Evolutionary conservation across 2,888 invertebrate genomes (phyloP).

Genomic region (Steinernema carpocapsae): DNA sequence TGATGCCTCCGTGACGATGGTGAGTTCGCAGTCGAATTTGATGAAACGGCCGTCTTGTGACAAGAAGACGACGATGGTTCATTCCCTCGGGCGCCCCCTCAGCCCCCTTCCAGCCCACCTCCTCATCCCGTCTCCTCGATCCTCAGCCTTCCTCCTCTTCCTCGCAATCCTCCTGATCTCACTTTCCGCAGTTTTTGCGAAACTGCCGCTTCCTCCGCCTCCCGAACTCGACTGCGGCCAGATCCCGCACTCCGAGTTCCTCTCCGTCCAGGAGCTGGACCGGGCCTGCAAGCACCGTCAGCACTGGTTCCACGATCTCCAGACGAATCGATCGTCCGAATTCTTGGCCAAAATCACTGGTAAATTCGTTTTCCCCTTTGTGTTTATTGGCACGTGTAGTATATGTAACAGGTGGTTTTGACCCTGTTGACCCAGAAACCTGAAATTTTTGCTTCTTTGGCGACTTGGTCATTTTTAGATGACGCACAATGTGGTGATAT

Average conservation of each 20-base stretch:
- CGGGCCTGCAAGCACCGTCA: constrained; percentile 13
- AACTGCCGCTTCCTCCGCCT: background rate
- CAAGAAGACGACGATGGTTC: background rate
- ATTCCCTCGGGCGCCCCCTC: background rate
- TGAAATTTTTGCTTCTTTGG: no score
- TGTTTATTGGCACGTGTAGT: no score
- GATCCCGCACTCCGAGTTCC: constrained; percentile 51
- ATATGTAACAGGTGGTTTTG: no score
- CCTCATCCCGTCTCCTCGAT: background rate
- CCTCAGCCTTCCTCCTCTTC: background rate
- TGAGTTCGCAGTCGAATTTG: background rate
- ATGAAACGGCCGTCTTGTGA: background rate
- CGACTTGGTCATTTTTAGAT: no score
- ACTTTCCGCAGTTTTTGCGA: background rate
- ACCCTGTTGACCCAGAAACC: no score
- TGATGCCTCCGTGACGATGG: constrained; percentile 32
- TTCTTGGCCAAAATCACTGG: background rate
- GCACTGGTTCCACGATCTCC: constrained; percentile 27
- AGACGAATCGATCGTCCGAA: background rate
- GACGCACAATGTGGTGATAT: no score
- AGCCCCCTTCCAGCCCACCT: background rate
- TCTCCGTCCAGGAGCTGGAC: constrained; percentile 46
- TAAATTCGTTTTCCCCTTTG: background rate
- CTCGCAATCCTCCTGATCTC: constrained; percentile 29
- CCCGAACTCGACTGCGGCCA: constrained; percentile 33